A percentile compares a stretch with the other conserved stretches of the same genome.
Evolutionary conservation across 2,797 vertebrate genomes (phyloP).

Genomic region (Sebastes minor): DNA sequence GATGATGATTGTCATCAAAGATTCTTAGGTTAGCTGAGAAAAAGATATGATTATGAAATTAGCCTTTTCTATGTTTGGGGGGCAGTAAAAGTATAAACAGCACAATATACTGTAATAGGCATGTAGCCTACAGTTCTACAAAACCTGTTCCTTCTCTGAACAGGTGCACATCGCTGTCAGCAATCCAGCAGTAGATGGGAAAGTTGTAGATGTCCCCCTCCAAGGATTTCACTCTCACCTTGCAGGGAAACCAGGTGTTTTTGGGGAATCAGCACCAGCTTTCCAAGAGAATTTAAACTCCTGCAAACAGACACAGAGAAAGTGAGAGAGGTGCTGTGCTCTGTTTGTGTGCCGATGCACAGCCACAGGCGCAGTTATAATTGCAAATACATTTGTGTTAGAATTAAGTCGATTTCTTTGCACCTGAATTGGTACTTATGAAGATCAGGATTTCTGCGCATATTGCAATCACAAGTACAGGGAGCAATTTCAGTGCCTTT

Average conservation of each 20-base stretch:
- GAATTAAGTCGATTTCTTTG: not conserved
- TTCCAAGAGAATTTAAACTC: conserved; percentile 5
- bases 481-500: not conserved
- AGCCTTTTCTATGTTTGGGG: not conserved
- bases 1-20: conserved; percentile 18
- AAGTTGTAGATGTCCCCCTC: conserved; percentile 22
- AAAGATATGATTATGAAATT: not conserved
- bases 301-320: not conserved
- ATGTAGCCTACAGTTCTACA: not conserved
- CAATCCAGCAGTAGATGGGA: conserved; percentile 28
- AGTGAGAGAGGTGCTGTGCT: not conserved
- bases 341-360: not conserved
- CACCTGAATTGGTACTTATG: not conserved
- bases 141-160: conserved; percentile 37
- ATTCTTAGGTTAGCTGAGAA: conserved; percentile 11
- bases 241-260: conserved; percentile 31
- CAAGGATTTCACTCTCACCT: conserved; percentile 25
- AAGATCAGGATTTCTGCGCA: not conserved
- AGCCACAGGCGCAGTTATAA: not conserved
- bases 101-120: not conserved
- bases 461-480: not conserved
- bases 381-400: not conserved
- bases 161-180: conserved; percentile 1
- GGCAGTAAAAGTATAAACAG: not conserved
- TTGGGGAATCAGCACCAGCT: conserved; percentile 29